Percentiles rank a stretch among this genome's conserved stretches.
phyloP scores from a whole-genome alignment of 2,888 invertebrate species.

The Periphyllus acericola region DNA sequence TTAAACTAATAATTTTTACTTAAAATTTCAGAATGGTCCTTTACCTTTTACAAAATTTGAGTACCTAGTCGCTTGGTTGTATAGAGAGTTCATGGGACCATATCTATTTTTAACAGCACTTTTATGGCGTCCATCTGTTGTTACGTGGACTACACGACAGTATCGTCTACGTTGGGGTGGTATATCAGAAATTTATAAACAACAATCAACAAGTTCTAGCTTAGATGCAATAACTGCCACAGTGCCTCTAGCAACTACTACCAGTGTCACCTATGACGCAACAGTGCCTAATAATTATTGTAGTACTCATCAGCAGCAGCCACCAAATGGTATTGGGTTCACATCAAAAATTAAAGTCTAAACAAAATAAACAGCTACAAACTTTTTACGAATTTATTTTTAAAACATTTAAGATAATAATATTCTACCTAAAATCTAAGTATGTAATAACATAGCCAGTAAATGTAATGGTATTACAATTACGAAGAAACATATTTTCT shows the following conservation, averaged over 20 bases:
- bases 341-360: slow-evolving; percentile 52
- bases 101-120: slow-evolving; percentile 85
- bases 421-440: slow-evolving; percentile 15
- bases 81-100: slow-evolving; percentile 90
- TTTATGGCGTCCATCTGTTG: slow-evolving; percentile 81
- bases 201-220: slow-evolving; percentile 70
- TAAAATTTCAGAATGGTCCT: slow-evolving; percentile 79
- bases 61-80: slow-evolving; percentile 93
- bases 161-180: slow-evolving; percentile 97
- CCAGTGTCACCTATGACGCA: slow-evolving; percentile 25
- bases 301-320: slow-evolving; percentile 28
- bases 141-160: slow-evolving; percentile 91
- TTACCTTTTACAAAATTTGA: slow-evolving; percentile 94
- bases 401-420: slow-evolving; percentile 21
- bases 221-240: slow-evolving; percentile 28
- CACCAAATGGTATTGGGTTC: slow-evolving; percentile 33
- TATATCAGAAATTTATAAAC: slow-evolving; percentile 79
- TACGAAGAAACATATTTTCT: background rate
- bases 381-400: slow-evolving; percentile 51
- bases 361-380: background rate
- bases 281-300: slow-evolving; percentile 23
- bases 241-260: slow-evolving; percentile 11
- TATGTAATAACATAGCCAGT: slow-evolving; percentile 1
- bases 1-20: slow-evolving; percentile 30
- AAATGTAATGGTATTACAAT: background rate